These are phyloP conservation scores for Chionodraco myersi DNA, from an alignment of 2,113 vertebrate genomes.

Conservation along the genomic window DNA sequence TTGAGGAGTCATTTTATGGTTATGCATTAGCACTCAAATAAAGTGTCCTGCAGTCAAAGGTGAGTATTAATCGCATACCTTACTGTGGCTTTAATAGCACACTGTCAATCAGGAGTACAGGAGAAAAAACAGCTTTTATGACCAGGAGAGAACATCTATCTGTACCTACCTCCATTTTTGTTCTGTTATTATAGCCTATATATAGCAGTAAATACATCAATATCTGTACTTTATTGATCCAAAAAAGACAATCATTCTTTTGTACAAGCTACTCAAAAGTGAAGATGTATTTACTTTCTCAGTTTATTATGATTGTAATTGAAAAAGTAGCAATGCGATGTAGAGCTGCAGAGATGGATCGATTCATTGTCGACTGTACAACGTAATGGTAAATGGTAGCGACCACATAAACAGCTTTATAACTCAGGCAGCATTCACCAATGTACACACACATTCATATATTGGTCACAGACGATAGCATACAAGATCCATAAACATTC, in stretches of 20 bases:
- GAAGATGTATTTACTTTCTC: background rate
- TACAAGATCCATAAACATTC: too few species aligned
- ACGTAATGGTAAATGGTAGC: too few species aligned
- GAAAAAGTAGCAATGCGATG: background rate
- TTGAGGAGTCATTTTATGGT: conserved; percentile 1
- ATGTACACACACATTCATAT: too few species aligned
- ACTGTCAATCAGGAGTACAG: background rate
- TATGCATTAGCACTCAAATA: conserved; percentile 1
- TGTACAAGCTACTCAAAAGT: background rate
- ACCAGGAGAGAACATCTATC: background rate
- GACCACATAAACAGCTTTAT: too few species aligned
- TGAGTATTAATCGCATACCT: conserved; percentile 15
- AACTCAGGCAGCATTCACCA: too few species aligned
- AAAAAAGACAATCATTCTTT: background rate
- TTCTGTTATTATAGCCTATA: background rate
- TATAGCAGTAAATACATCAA: background rate
- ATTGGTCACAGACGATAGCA: too few species aligned
- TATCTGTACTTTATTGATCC: background rate
- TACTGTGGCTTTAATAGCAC: conserved; percentile 13
- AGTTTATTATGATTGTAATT: background rate
- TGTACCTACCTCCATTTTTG: background rate
- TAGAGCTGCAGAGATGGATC: too few species aligned
- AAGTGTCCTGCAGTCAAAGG: conserved; percentile 30
- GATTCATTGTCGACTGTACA: too few species aligned
- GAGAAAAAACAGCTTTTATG: background rate